A percentile compares a stretch with the other conserved stretches of the same genome.
Evolutionary conservation across 2,888 invertebrate species (phyloP).

Genomic region (Clusia tigrina): DNA sequence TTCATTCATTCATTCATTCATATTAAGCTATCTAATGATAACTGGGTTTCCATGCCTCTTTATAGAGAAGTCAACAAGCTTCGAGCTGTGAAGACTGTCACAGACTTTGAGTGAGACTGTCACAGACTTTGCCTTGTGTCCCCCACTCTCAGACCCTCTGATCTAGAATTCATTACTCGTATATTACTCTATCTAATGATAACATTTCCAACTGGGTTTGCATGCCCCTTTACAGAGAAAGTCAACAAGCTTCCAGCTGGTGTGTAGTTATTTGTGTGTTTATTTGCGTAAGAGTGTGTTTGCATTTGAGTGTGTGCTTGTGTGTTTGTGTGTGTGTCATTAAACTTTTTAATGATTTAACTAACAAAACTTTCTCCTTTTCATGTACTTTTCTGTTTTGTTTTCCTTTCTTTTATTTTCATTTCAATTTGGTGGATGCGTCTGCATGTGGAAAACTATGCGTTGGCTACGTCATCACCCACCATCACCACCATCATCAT

Average conservation of each 20-base stretch:
- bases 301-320: slow-evolving; percentile 14
- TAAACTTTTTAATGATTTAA: slow-evolving; percentile 64
- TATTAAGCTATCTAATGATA: too few species aligned
- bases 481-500: slow-evolving; percentile 19
- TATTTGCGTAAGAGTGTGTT: slow-evolving; percentile 11
- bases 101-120: too few species aligned
- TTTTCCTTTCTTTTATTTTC: slow-evolving; percentile 4
- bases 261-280: slow-evolving; percentile 9
- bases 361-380: slow-evolving; percentile 57
- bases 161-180: too few species aligned
- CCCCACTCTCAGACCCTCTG: too few species aligned
- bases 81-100: too few species aligned
- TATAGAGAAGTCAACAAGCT: too few species aligned
- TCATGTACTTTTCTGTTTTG: slow-evolving; percentile 53
- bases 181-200: too few species aligned
- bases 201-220: too few species aligned
- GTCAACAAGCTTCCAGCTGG: slow-evolving; percentile 26
- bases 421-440: neutral
- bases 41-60: too few species aligned
- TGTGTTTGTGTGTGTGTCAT: slow-evolving; percentile 43
- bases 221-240: too few species aligned
- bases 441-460: neutral
- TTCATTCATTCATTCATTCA: too few species aligned
- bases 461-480: neutral
- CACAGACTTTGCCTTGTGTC: too few species aligned